Percentiles rank a stretch among this genome's conserved stretches.
Evolutionary conservation across 1,140 invertebrate genomes (phyloP).

Genomic region (Tetranychus cinnabarinus): DNA sequence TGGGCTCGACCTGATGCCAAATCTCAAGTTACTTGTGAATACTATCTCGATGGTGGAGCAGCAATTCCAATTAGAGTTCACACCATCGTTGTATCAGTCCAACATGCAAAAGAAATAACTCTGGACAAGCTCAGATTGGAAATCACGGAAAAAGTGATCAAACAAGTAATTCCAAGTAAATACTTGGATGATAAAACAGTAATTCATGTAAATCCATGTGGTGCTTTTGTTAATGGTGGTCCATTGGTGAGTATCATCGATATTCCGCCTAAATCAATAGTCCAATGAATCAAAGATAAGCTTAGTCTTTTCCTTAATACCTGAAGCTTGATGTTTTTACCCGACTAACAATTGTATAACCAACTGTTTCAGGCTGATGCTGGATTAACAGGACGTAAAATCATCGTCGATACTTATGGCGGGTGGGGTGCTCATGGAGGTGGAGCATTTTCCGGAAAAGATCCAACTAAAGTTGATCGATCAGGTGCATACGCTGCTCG

Average conservation of each 20-base stretch:
- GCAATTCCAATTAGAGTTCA: conserved; percentile 80
- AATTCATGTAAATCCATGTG: conserved; percentile 91
- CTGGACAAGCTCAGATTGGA: conserved; percentile 60
- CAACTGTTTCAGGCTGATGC: conserved; percentile 48
- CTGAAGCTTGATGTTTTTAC: too few relatives aligned
- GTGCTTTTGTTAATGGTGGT: conserved; percentile 79
- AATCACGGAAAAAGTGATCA: conserved; percentile 74
- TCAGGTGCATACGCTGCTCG: conserved; percentile 86
- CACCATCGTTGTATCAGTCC: conserved; percentile 86
- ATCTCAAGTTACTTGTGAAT: conserved; percentile 27
- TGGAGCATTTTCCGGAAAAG: conserved; percentile 85
- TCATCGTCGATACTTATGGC: conserved; percentile 96
- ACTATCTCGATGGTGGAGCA: conserved; percentile 34
- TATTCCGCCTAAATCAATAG: neutral
- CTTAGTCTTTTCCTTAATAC: neutral
- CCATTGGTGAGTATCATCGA: conserved; percentile 42
- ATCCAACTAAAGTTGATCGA: conserved; percentile 88
- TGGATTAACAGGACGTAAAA: conserved; percentile 83
- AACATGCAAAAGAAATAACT: conserved; percentile 79
- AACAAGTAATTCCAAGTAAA: conserved; percentile 66
- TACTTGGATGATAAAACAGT: conserved; percentile 75
- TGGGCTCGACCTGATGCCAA: conserved; percentile 35
- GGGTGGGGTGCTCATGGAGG: conserved; percentile 90
- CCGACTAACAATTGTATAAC: neutral
- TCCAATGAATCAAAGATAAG: neutral